These are phyloP conservation scores for Erethizon dorsatum DNA, from an alignment of 2,797 vertebrate species.

Conservation along the genomic window DNA sequence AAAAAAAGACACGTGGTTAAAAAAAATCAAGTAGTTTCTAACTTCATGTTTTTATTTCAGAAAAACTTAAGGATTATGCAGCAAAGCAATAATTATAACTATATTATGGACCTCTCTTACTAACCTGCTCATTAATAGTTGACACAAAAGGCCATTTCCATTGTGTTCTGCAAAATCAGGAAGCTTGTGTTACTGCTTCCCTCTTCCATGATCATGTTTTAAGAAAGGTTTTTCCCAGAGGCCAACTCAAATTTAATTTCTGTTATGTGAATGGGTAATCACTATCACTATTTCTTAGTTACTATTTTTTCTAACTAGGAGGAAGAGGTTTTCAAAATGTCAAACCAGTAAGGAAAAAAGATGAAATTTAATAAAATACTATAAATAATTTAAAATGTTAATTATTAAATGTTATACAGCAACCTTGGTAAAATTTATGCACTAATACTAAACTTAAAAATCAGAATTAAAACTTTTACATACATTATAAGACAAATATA, in stretches of 20 bases:
- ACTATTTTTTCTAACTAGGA: constrained; percentile 37
- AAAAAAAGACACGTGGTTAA: constrained; percentile 55
- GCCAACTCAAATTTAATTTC: neutral
- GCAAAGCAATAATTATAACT: constrained; percentile 43
- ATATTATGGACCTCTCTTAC: neutral
- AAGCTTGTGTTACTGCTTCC: neutral
- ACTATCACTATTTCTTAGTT: neutral
- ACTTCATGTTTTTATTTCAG: neutral
- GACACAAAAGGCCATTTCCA: neutral
- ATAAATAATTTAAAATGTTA: constrained; percentile 17
- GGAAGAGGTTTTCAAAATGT: constrained; percentile 41
- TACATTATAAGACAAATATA: neutral
- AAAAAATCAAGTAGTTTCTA: constrained; percentile 62
- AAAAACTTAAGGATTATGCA: neutral
- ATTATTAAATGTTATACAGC: constrained; percentile 14
- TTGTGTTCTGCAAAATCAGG: neutral
- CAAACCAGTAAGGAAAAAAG: constrained; percentile 23
- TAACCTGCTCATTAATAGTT: constrained; percentile 12
- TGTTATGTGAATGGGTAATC: neutral
- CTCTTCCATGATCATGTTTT: neutral
- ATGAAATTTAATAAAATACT: neutral
- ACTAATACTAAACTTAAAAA: constrained; percentile 1
- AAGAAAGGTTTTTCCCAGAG: constrained; percentile 6
- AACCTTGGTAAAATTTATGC: neutral
- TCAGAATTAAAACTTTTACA: constrained; percentile 15